Evolutionary conservation across 35 echinoderm and acorn worm genomes (phyloP), one percentile per base, ranked within the genome.

Genomic region (Ophiothrix spiculata): DNA sequence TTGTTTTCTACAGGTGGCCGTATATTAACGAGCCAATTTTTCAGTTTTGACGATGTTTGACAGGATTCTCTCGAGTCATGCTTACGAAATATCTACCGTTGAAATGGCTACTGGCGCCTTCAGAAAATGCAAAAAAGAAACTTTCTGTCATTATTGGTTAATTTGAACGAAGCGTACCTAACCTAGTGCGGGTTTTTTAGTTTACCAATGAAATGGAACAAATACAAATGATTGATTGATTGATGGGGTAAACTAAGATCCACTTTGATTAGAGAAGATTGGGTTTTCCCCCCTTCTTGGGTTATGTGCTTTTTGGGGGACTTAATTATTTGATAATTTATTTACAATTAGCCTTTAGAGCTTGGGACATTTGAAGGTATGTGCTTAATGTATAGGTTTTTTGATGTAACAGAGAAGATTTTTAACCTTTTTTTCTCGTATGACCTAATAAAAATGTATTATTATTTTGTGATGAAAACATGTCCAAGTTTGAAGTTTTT

Each of bases 41-140:
- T 69, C 2, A 69, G 60, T 69, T 69, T 69, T 69, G 29, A 69
- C 60, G n/a, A 69, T 69, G 60, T 69, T 69, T 69, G 60, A 69
- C 60, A 69, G 60, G 17, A 69, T 69, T 69, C 45, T 69, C 23
- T 28, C 60, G 16, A 15, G 60, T 69, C 60, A 69, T 28, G 29
- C 29, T 69, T n/a, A 28, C 25, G 60, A 28, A 6, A 69, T 69
- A 69, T n/a, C 60, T 69, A 69, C 60, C 60, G 29, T 25, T 69
- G 60, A 69, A 69, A 69, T 69, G 60, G 60, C 60, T 28, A 25
- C 3, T 69, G 60, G 60, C 60, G 60, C 60, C 60, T 25, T 69
- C 60, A 69, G 23, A 69, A 69, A 28, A 69, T 25, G 16, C 16
- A 15, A 69, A 69, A 69, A n/a, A 19, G 19, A 69, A 69, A 69